phyloP scores from a whole-genome alignment of 2,113 vertebrate genomes.

The Verasper variegatus region DNA sequence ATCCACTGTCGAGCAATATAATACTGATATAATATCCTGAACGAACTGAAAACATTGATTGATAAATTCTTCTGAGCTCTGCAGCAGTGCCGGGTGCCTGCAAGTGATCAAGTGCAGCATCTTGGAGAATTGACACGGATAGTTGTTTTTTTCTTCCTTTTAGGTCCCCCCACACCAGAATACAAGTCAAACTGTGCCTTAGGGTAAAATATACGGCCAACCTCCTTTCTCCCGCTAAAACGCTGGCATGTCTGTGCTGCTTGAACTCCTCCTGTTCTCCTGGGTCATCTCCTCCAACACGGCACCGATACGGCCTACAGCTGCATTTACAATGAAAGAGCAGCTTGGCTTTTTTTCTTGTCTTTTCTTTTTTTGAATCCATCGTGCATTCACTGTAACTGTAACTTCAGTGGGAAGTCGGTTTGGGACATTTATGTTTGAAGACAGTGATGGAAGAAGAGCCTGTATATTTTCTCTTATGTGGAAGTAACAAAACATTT shows the following conservation, averaged over 20 bases:
- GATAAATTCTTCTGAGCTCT: too few species aligned
- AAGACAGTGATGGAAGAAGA: background rate
- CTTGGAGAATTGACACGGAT: background rate
- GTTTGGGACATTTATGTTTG: background rate
- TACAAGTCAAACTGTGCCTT: conserved; percentile 42
- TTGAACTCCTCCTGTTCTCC: conserved; percentile 23
- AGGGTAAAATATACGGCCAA: background rate
- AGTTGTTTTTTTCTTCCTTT: background rate
- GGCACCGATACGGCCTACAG: conserved; percentile 11
- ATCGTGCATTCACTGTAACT: conserved; percentile 1
- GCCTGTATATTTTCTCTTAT: background rate
- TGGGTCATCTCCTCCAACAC: conserved; percentile 28
- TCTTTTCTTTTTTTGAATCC: background rate
- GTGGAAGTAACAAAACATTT: background rate
- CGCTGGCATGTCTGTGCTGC: conserved; percentile 8
- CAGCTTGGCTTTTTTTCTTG: background rate
- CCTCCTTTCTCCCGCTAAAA: conserved; percentile 22
- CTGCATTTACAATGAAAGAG: conserved; percentile 24
- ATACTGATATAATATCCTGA: too few species aligned
- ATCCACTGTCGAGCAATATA: too few species aligned
- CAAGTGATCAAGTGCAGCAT: conserved; percentile 14
- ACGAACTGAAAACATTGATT: too few species aligned
- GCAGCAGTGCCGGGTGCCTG: background rate
- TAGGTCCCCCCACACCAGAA: conserved; percentile 9
- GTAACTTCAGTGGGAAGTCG: background rate